Percentiles rank a stretch among this genome's conserved stretches.
Evolutionary conservation across 2,113 vertebrate genomes (phyloP).

Genomic region (Lucifuga dentata): DNA sequence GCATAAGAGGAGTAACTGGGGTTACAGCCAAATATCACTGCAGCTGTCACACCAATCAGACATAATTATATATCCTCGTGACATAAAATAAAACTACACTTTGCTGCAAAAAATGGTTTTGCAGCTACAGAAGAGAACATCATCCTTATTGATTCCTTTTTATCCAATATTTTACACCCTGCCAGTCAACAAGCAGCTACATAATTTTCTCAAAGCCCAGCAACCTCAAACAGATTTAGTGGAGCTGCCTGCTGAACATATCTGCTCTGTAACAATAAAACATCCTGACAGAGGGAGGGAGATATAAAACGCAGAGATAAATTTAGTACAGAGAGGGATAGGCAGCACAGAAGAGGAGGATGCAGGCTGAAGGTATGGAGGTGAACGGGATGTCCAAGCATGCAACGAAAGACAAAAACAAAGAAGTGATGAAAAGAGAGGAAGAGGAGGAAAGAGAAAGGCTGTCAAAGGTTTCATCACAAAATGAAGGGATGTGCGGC

Average conservation of each 20-base stretch:
- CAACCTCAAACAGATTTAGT: conserved; percentile 54
- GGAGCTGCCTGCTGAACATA: conserved; percentile 47
- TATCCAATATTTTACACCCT: conserved; percentile 26
- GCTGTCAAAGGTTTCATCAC: conserved; percentile 25
- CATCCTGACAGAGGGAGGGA: conserved; percentile 51
- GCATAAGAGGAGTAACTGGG: too few relatives aligned
- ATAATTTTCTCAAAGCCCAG: conserved; percentile 48
- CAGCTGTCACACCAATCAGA: too few relatives aligned
- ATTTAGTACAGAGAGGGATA: background rate
- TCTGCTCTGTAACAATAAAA: conserved; percentile 62
- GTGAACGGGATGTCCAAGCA: conserved; percentile 28
- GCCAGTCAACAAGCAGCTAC: conserved; percentile 37
- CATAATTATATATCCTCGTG: too few relatives aligned
- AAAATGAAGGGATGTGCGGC: conserved; percentile 5
- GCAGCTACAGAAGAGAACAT: too few relatives aligned
- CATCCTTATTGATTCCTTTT: too few relatives aligned
- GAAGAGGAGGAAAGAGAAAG: conserved; percentile 5
- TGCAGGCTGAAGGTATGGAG: conserved; percentile 36
- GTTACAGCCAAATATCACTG: too few relatives aligned
- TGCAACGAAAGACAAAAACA: conserved; percentile 2
- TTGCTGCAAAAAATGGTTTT: too few relatives aligned
- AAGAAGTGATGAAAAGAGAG: conserved; percentile 23
- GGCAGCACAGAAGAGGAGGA: conserved; percentile 27
- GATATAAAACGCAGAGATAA: background rate
- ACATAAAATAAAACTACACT: too few relatives aligned